These are phyloP conservation scores for Drosophila orena DNA, from an alignment of 1,140 invertebrate species.

Conservation along the genomic window DNA sequence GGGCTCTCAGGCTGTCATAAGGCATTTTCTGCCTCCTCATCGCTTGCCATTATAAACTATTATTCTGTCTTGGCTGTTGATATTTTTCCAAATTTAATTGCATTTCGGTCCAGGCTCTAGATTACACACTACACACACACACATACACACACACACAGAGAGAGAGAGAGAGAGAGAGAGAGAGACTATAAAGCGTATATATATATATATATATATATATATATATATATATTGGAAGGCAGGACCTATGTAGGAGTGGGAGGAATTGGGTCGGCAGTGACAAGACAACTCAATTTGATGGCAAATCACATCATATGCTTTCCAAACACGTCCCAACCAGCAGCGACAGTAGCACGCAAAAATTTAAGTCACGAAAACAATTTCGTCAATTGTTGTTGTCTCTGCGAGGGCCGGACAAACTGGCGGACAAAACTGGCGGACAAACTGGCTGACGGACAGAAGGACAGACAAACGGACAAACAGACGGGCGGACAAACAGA, in stretches of 20 bases:
- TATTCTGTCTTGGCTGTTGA: conserved; percentile 76
- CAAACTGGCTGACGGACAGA: conserved; percentile 2
- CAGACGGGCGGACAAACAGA: conserved; percentile 3
- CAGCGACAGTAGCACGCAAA: conserved; percentile 63
- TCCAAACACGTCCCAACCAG: conserved; percentile 81
- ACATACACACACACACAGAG: no score
- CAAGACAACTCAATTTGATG: conserved; percentile 81
- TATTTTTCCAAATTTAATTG: conserved; percentile 83
- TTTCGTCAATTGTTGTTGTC: conserved; percentile 83
- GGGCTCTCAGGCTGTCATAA: conserved; percentile 48
- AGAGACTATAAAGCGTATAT: not conserved
- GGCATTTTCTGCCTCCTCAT: conserved; percentile 12
- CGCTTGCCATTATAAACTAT: conserved; percentile 74
- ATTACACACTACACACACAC: conserved; percentile 1
- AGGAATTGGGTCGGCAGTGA: conserved; percentile 3
- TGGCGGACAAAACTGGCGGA: conserved; percentile 31
- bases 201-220: not conserved
- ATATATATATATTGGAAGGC: conserved; percentile 3
- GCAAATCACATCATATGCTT: conserved; percentile 85
- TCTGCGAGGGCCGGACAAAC: conserved; percentile 30
- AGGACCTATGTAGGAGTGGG: not conserved
- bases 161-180: no score
- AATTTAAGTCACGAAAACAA: conserved; percentile 85
- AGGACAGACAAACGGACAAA: not conserved
- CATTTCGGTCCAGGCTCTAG: conserved; percentile 58